Evolutionary conservation across 2,888 invertebrate species (phyloP), one percentile per base, ranked within the genome.

Genomic region (Ferdinandea cuprea): DNA sequence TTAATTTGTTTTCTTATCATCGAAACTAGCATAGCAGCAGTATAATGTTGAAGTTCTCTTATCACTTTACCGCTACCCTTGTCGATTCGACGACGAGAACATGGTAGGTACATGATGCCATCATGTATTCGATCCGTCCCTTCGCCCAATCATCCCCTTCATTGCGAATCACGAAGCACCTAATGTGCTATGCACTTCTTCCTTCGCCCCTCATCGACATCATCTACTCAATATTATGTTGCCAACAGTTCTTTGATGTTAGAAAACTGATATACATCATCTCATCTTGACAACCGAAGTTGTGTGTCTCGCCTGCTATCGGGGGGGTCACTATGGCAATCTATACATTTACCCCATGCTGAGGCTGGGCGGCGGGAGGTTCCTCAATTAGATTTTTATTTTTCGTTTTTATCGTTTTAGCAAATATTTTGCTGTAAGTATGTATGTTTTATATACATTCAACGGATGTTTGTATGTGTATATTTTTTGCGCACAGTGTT

Each of bases 41-140:
- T 48, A 30, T 19, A 4, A 37, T 37, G 58, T 65, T 58, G 11
- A n/a, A n/a, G 48, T 30, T 56, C 9, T 48, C 72, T 65, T 74
- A 74, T 74, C 74, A 50, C 17, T 48, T 17, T 28, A 50, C 28
- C 25, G 11, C 15, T 9, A 68, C 72, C 63, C 61, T 63, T 61
- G 30, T 15, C 17, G 9, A 15, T 15, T 46, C 32, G 5, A 8
- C 17, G 21, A 15, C 17, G 9, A 30, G 25, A 15, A 6, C 6
- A 6, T 48, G 13, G 11, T 63, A 25, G 25, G 35, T 37, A 25
- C 35, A 21, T 35, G 0, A 9, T 25, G 21, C 6, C 25, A 19
- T 28, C 25, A 42, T 17, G 37, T 1, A 30, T 13, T 46, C 42
- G 58, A 59, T 28, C 32, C 63, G 48, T 11, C 25, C 19, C 52